Percentiles rank a stretch among this genome's conserved stretches.
Evolutionary conservation across 1,140 invertebrate genomes (phyloP).

Genomic region (Oreohelix idahoensis): DNA sequence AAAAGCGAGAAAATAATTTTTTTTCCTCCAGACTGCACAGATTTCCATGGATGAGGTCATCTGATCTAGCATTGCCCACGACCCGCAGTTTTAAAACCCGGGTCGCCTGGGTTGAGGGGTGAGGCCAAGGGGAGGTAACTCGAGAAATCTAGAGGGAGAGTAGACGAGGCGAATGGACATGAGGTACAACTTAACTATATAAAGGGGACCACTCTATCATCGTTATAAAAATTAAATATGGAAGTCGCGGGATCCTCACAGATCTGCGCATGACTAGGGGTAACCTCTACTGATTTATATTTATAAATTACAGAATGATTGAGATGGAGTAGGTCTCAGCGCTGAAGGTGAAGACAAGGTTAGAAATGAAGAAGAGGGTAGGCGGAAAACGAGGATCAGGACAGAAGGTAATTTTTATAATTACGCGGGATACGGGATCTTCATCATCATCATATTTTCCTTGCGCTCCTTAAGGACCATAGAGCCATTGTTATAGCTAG

Average conservation of each 20-base stretch:
- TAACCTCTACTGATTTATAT: not conserved
- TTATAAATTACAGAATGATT: not conserved
- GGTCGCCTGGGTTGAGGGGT: conserved; percentile 2
- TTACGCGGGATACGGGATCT: not conserved
- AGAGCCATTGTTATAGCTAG: too few species aligned
- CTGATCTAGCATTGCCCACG: not conserved
- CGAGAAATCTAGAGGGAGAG: not conserved
- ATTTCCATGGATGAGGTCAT: conserved; percentile 2
- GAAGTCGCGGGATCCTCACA: not conserved
- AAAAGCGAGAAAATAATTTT: not conserved
- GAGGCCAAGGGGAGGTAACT: conserved; percentile 7
- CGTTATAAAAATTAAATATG: conserved; percentile 6
- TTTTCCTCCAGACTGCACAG: not conserved
- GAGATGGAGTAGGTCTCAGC: not conserved
- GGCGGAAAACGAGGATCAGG: not conserved
- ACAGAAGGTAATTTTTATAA: not conserved
- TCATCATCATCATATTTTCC: too few species aligned
- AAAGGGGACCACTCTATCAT: not conserved
- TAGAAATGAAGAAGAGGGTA: not conserved
- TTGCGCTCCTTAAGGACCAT: too few species aligned
- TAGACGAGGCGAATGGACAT: not conserved
- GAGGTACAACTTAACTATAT: not conserved
- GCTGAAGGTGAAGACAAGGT: not conserved
- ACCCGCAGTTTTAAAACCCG: not conserved
- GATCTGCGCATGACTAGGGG: not conserved